Conservation (phyloP, 1,140 invertebrate species). For the Ditylenchus dipsaci region DNA sequence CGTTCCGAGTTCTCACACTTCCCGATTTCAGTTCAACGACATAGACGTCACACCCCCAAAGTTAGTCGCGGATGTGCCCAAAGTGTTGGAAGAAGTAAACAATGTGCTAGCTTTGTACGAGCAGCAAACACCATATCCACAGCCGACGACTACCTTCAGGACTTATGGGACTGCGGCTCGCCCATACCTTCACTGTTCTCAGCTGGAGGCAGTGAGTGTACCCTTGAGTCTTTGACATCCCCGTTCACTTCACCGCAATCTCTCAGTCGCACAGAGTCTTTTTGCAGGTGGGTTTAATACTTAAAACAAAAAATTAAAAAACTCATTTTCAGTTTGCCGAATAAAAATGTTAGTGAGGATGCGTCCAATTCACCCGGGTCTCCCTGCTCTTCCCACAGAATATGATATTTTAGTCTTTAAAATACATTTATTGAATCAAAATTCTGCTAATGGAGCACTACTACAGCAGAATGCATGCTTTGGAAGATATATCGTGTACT, state of each 20-base stretch:
- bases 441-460: too few species aligned
- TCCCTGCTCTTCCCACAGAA: too few species aligned
- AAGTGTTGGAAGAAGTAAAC: constrained; percentile 16
- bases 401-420: too few species aligned
- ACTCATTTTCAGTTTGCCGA: too few species aligned
- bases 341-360: too few species aligned
- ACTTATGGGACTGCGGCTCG: background rate
- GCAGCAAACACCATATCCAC: constrained; percentile 7
- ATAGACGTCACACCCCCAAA: constrained; percentile 26
- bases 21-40: constrained; percentile 15
- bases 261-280: background rate
- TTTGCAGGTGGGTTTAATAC: too few species aligned
- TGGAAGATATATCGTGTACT: too few species aligned
- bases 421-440: too few species aligned
- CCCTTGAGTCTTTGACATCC: background rate
- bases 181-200: constrained; percentile 11
- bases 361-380: too few species aligned
- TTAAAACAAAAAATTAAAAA: too few species aligned
- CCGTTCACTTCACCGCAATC: constrained; percentile 11
- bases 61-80: constrained; percentile 17
- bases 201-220: constrained; percentile 7
- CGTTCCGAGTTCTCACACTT: too few species aligned
- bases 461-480: too few species aligned
- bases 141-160: background rate
- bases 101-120: constrained; percentile 11